These are phyloP conservation scores for Onychomys leucogaster DNA, from an alignment of 2,797 vertebrate genomes.

Conservation along the genomic window DNA sequence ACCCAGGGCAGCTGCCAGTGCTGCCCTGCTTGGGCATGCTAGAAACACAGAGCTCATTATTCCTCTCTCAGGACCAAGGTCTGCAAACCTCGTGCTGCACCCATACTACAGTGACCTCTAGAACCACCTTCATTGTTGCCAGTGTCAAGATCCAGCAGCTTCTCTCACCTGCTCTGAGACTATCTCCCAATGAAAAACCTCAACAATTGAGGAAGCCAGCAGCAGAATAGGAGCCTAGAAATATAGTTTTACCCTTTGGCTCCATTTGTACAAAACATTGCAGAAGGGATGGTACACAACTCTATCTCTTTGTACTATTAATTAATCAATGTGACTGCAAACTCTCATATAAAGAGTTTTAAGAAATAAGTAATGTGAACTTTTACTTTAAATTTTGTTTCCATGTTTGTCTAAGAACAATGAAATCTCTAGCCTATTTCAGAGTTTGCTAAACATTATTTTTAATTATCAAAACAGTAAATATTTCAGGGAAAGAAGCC, in stretches of 20 bases:
- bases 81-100: rapidly evolving
- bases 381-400: background rate
- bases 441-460: background rate
- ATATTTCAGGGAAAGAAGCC: background rate
- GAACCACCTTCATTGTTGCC: too few relatives aligned
- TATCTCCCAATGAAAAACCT: background rate
- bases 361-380: background rate
- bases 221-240: background rate
- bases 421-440: background rate
- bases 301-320: background rate
- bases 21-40: background rate
- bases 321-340: background rate
- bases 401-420: background rate
- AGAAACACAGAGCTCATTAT: background rate
- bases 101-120: background rate
- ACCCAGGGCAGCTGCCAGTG: rapidly evolving
- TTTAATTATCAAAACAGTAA: background rate
- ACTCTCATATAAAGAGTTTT: background rate
- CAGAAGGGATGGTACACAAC: background rate
- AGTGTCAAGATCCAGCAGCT: background rate
- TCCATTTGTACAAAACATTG: background rate
- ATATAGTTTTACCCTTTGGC: background rate
- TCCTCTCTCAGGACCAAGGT: too few relatives aligned
- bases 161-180: background rate
- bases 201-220: background rate